A percentile compares a stretch with the other conserved stretches of the same genome.
These are phyloP conservation scores for Callitettix versicolor DNA, from an alignment of 1,140 invertebrate genomes.

Conservation along the genomic window DNA sequence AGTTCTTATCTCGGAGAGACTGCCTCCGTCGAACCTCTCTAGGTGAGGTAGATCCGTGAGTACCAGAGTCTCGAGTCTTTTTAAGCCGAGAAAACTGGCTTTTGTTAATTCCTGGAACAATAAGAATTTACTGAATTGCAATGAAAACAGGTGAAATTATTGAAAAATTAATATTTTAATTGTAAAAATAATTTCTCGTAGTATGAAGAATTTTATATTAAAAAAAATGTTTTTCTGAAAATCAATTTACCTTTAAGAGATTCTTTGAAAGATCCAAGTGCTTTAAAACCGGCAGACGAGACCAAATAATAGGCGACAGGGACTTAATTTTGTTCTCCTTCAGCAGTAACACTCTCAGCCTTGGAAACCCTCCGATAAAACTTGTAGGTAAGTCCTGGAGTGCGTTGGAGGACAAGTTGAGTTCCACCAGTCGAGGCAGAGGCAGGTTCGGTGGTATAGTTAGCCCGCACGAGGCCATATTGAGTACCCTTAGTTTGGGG, in stretches of 20 bases:
- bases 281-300: constrained; percentile 44
- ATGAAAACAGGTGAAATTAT: no score
- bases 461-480: constrained; percentile 61
- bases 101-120: constrained; percentile 27
- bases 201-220: no score
- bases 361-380: constrained; percentile 48
- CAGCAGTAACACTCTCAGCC: constrained; percentile 51
- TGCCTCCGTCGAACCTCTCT: constrained; percentile 32
- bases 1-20: constrained; percentile 26
- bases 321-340: constrained; percentile 52
- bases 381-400: constrained; percentile 48
- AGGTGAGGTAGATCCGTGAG: constrained; percentile 26
- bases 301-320: constrained; percentile 50
- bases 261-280: constrained; percentile 52
- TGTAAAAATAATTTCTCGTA: no score
- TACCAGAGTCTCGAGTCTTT: constrained; percentile 28
- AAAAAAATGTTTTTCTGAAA: background rate
- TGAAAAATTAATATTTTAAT: no score
- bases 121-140: background rate
- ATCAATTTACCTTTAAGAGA: constrained; percentile 42
- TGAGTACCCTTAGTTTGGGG: constrained; percentile 63
- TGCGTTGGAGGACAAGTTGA: constrained; percentile 66
- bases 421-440: constrained; percentile 53
- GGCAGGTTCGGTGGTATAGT: constrained; percentile 59
- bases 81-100: constrained; percentile 30